Percentiles rank a stretch among this genome's conserved stretches.
These are phyloP conservation scores for Eriocheir sinensis DNA, from an alignment of 1,140 invertebrate genomes.

Conservation along the genomic window DNA sequence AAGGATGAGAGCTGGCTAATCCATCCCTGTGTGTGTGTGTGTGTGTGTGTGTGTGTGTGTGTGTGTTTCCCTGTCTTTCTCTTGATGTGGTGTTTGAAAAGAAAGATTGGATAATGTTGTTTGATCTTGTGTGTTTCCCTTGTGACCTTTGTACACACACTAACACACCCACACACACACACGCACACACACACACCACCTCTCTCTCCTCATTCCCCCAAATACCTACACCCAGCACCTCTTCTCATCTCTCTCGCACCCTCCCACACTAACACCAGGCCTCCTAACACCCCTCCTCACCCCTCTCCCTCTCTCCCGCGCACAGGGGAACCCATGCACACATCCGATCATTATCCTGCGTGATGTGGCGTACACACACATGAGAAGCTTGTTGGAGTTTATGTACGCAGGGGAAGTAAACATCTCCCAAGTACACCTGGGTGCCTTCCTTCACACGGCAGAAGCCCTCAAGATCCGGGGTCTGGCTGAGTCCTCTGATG, in stretches of 20 bases:
- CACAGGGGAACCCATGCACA: slow-evolving; percentile 92
- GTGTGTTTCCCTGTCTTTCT: background rate
- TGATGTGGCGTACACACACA: slow-evolving; percentile 89
- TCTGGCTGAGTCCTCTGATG: slow-evolving; percentile 68
- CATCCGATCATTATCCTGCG: slow-evolving; percentile 90
- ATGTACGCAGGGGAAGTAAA: slow-evolving; percentile 96
- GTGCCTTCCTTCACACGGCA: slow-evolving; percentile 93
- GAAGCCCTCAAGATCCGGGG: slow-evolving; percentile 72
- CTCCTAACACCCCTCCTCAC: background rate
- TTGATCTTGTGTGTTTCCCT: background rate
- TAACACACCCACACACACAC: background rate
- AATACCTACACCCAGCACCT: too few species aligned
- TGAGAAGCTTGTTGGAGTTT: slow-evolving; percentile 90
- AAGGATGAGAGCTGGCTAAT: too few species aligned
- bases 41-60: background rate
- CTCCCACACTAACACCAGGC: background rate
- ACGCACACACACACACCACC: background rate
- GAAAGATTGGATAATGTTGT: background rate
- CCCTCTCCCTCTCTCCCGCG: too few species aligned
- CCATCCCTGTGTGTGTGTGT: background rate
- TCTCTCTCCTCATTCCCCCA: background rate
- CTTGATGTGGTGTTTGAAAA: background rate
- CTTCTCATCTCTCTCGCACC: background rate
- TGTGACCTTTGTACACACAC: background rate
- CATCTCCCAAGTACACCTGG: slow-evolving; percentile 92